phyloP scores from a whole-genome alignment of 2,888 invertebrate genomes.

The Parnassius glacialis region DNA sequence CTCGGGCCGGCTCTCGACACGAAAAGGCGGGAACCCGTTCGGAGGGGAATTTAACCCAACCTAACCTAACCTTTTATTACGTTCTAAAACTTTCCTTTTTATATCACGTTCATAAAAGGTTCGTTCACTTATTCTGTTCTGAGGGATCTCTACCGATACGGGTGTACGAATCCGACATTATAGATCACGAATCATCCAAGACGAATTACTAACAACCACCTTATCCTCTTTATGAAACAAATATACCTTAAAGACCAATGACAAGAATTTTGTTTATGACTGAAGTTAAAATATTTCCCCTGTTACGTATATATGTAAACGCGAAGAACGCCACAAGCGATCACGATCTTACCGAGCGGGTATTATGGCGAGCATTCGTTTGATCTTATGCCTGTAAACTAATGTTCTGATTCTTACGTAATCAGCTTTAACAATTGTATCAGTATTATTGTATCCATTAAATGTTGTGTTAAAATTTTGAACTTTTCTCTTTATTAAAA shows the following conservation, averaged over 20 bases:
- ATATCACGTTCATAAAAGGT: too few species aligned
- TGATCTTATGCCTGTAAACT: slow-evolving; percentile 33
- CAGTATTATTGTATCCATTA: too few species aligned
- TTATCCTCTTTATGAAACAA: not conserved
- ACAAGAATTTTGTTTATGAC: slow-evolving; percentile 35
- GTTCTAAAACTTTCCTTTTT: too few species aligned
- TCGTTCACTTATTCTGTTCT: too few species aligned
- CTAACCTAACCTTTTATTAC: too few species aligned
- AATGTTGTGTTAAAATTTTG: too few species aligned
- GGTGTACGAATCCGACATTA: too few species aligned
- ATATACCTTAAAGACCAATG: slow-evolving; percentile 24
- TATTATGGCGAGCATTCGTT: slow-evolving; percentile 29
- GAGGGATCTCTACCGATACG: too few species aligned
- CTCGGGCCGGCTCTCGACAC: too few species aligned
- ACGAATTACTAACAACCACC: not conserved
- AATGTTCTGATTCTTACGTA: slow-evolving; percentile 29
- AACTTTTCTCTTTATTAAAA: too few species aligned
- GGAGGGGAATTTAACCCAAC: too few species aligned
- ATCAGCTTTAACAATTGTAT: slow-evolving; percentile 1
- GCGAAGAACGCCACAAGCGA: slow-evolving; percentile 56
- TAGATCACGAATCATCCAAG: not conserved
- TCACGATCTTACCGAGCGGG: slow-evolving; percentile 48
- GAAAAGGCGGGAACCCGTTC: too few species aligned
- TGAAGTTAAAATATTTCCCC: slow-evolving; percentile 39
- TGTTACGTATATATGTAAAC: slow-evolving; percentile 36